Base-by-base conservation (phyloP, 1,140 invertebrate genomes). In the Aphidius gifuensis region DNA sequence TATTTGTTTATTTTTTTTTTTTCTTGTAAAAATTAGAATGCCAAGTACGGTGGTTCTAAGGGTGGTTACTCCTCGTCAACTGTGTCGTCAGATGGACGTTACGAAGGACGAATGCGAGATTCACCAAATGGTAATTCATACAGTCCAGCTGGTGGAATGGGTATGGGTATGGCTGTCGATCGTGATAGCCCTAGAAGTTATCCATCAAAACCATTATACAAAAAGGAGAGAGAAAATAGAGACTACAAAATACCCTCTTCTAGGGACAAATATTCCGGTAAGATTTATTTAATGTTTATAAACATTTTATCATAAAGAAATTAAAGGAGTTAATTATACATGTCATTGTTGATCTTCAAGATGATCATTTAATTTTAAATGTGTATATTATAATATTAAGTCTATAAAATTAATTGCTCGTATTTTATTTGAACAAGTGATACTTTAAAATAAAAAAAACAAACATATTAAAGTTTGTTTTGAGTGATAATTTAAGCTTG, bases 221-320 rank as follows among this genome's bases (percentile, higher is more conserved):
- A 92, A 82, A 92, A 92, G 87, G 91, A 93, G 87, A 92, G 92
- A 88, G 92, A 93, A 86, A 88, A 87, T 85, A 89, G 87, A 91
- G 88, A 92, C 85, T 92, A 91, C 80, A 93, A 91, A 83, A 85
- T 81, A 80, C 79, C 79, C 77, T 81, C 87, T 82, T 88, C 86
- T 83, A 90, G 90, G 81, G 91, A 92, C 83, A 92, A 92, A 86
- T 90, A 90, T 88, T 85, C 87, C 77, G 87, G 87, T 88, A 83
- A 80, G 67, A 73, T 62, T 65, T 58, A 42, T 62, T 16, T 16
- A 16, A 0, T 16, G 1, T 16, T 16, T 16, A 16, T 16, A 16
- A 16, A 16, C 16, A 16, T 16, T 16, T 16, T 16, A 16, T 16
- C 16, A 16, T 16, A 16, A 16, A 16, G 1, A 16, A 16, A 16